Conservation (phyloP, 2,888 invertebrate species). For the Fragum fragum region DNA sequence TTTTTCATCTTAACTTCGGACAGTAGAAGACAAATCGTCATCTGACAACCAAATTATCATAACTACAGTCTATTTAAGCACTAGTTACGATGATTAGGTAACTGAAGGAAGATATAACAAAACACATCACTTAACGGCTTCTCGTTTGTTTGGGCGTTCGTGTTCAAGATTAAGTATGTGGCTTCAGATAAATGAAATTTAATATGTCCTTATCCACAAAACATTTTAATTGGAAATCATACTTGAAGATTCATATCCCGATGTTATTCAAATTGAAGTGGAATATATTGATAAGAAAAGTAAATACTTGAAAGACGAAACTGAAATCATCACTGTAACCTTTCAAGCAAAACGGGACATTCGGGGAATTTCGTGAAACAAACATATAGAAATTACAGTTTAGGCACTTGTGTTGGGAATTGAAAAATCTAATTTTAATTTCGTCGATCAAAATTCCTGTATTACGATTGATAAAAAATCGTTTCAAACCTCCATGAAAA, state of each 20-base stretch:
- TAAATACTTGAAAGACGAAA: slow-evolving; percentile 3
- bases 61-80: too few relatives aligned
- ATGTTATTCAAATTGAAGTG: slow-evolving; percentile 16
- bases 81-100: too few relatives aligned
- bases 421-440: too few relatives aligned
- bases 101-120: neutral
- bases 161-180: neutral
- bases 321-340: too few relatives aligned
- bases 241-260: neutral
- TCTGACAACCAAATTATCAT: too few relatives aligned
- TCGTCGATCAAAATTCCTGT: too few relatives aligned
- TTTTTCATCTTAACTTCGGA: too few relatives aligned
- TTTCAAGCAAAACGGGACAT: too few relatives aligned
- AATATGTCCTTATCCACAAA: slow-evolving; percentile 21
- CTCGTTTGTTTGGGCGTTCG: slow-evolving; percentile 12
- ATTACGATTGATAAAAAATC: too few relatives aligned
- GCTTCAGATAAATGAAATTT: slow-evolving; percentile 15
- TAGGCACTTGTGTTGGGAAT: too few relatives aligned
- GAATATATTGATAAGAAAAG: slow-evolving; percentile 12
- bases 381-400: neutral
- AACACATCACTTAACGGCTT: neutral
- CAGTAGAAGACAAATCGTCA: too few relatives aligned
- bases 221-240: slow-evolving; percentile 18
- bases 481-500: too few relatives aligned
- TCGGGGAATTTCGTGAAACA: neutral